Evolutionary conservation across 2,113 vertebrate species (phyloP).

Genomic region (Dicerorhinus sumatrensis): DNA sequence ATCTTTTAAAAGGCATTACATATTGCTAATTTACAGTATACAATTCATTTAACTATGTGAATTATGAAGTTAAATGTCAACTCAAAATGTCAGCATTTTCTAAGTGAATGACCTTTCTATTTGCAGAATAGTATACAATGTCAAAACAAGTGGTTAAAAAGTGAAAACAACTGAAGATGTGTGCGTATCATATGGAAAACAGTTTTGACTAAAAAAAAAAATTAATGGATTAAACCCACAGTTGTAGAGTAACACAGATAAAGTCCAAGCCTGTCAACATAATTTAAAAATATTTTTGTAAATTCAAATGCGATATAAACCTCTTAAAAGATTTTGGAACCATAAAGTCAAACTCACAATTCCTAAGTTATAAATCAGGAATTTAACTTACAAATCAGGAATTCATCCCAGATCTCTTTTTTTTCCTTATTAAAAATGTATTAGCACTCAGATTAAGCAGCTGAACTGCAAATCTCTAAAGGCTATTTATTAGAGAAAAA

Average conservation of each 20-base stretch:
- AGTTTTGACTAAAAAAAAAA: background rate
- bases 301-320: background rate
- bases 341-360: slow-evolving; percentile 6
- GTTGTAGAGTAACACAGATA: background rate
- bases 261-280: background rate
- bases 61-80: background rate
- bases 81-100: slow-evolving; percentile 17
- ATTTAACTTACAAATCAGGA: background rate
- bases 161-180: background rate
- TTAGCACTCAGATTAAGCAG: slow-evolving; percentile 37
- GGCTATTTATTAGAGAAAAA: background rate
- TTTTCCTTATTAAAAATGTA: slow-evolving; percentile 46
- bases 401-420: background rate
- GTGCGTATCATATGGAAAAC: background rate
- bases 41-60: background rate
- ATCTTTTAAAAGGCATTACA: slow-evolving; percentile 24
- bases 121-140: background rate
- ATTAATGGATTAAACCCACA: background rate
- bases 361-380: slow-evolving; percentile 6
- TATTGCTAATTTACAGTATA: background rate
- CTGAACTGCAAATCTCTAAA: background rate
- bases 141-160: background rate
- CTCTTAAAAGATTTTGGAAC: slow-evolving; percentile 43
- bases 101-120: background rate
- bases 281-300: background rate